These are phyloP conservation scores for Latrodectus elegans DNA, from an alignment of 2,888 invertebrate species.

Conservation along the genomic window DNA sequence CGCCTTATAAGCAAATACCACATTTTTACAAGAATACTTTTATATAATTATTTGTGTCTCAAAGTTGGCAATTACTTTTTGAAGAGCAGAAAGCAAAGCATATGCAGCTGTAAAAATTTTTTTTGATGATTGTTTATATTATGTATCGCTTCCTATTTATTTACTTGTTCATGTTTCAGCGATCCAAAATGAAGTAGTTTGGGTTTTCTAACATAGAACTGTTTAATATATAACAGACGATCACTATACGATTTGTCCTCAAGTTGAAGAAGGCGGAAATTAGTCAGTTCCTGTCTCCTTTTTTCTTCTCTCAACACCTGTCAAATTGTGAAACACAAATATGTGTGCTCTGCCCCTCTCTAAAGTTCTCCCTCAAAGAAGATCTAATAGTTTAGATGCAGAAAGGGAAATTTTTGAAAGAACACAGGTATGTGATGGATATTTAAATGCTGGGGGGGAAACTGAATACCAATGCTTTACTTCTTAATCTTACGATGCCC, in stretches of 20 bases:
- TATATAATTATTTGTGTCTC: not conserved
- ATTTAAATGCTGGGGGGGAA: not conserved
- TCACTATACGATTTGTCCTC: slow-evolving; percentile 16
- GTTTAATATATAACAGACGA: not conserved
- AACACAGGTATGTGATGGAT: slow-evolving; percentile 80
- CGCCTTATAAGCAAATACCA: too few species aligned
- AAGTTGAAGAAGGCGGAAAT: slow-evolving; percentile 51
- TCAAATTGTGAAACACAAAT: not conserved
- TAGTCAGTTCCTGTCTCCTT: slow-evolving; percentile 12
- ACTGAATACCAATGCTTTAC: not conserved
- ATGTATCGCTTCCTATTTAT: slow-evolving; percentile 33
- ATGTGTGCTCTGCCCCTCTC: slow-evolving; percentile 69
- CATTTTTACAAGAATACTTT: not conserved
- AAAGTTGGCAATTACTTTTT: not conserved
- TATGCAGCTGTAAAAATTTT: slow-evolving; percentile 47
- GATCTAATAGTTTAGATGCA: slow-evolving; percentile 83
- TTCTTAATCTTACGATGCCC: slow-evolving; percentile 32
- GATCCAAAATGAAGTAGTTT: slow-evolving; percentile 33
- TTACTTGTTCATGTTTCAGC: slow-evolving; percentile 18
- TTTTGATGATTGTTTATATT: slow-evolving; percentile 55
- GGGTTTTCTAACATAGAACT: not conserved
- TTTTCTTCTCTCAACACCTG: slow-evolving; percentile 33
- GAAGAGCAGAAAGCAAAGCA: slow-evolving; percentile 2
- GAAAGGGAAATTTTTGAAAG: slow-evolving; percentile 90
- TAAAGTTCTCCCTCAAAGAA: slow-evolving; percentile 80